Conservation (phyloP, 2,113 vertebrate genomes). For the Melanotaenia duboulayi region DNA sequence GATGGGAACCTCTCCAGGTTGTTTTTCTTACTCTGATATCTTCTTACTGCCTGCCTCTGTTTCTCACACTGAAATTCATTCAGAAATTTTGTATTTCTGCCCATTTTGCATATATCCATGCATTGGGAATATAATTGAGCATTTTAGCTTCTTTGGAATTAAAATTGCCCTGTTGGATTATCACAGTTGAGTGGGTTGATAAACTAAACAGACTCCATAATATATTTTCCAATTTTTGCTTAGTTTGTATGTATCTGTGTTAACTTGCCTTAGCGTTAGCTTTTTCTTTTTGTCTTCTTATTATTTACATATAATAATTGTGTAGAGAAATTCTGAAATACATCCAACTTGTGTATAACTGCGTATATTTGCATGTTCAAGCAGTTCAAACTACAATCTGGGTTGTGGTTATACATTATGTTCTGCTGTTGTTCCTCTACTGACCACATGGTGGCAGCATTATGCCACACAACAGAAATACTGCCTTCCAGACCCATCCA, state of each 20-base stretch:
- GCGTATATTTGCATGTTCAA: background rate
- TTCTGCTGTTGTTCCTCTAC: background rate
- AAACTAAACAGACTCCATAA: background rate
- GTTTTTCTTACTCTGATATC: slow-evolving; percentile 18
- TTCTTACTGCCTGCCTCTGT: slow-evolving; percentile 9
- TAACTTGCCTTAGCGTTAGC: no score
- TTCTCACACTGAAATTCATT: no score
- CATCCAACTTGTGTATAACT: background rate
- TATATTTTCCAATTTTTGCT: background rate
- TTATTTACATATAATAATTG: no score
- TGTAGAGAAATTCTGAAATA: no score
- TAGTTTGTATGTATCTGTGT: background rate
- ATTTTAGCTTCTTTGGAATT: no score
- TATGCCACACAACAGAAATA: slow-evolving; percentile 16
- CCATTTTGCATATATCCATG: background rate
- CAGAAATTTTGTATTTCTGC: background rate
- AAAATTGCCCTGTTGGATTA: no score
- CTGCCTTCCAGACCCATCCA: background rate
- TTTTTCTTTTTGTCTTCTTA: no score
- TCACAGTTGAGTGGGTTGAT: no score
- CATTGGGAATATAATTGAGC: no score
- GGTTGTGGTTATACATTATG: background rate
- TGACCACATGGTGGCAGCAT: slow-evolving; percentile 72
- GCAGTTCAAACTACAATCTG: background rate
- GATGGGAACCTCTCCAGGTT: slow-evolving; percentile 32